These are phyloP conservation scores for western clawed frog (Xenopus tropicalis) DNA, from an alignment of 2,113 vertebrate genomes.

Conservation along the genomic window DNA sequence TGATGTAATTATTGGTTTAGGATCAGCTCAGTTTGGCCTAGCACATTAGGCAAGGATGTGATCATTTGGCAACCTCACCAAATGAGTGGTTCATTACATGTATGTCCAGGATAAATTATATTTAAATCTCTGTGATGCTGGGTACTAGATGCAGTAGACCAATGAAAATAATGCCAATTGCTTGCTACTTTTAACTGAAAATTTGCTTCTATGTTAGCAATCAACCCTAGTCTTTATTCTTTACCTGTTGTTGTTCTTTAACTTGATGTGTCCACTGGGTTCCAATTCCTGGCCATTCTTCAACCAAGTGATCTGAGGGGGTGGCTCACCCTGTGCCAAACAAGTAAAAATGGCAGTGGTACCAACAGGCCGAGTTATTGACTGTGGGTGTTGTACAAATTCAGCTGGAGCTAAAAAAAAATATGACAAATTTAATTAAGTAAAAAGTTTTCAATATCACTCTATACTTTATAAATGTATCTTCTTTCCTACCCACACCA, in stretches of 20 bases:
- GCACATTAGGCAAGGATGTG: too few relatives aligned
- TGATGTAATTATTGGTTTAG: too few relatives aligned
- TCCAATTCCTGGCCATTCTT: conserved; percentile 93
- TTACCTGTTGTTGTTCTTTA: conserved; percentile 97
- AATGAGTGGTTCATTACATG: too few relatives aligned
- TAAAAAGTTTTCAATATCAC: too few relatives aligned
- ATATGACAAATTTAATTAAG: not conserved
- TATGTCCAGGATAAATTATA: too few relatives aligned
- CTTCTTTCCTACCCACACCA: too few relatives aligned
- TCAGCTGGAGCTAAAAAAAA: conserved; percentile 82
- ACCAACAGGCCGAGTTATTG: conserved; percentile 86
- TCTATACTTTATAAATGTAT: too few relatives aligned
- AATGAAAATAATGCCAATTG: too few relatives aligned
- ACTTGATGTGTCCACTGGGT: conserved; percentile 83
- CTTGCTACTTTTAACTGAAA: not conserved
- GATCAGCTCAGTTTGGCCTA: too few relatives aligned
- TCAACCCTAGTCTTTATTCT: not conserved
- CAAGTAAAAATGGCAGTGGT: conserved; percentile 95
- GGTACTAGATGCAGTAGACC: too few relatives aligned
- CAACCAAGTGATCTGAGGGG: conserved; percentile 92
- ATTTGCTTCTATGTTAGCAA: fast-evolving
- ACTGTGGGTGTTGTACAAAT: conserved; percentile 93
- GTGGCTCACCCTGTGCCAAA: conserved; percentile 86
- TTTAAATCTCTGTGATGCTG: too few relatives aligned
- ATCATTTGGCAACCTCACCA: too few relatives aligned